Evolutionary conservation across 2,888 invertebrate species (phyloP).

Genomic region (Pheosia gnoma): DNA sequence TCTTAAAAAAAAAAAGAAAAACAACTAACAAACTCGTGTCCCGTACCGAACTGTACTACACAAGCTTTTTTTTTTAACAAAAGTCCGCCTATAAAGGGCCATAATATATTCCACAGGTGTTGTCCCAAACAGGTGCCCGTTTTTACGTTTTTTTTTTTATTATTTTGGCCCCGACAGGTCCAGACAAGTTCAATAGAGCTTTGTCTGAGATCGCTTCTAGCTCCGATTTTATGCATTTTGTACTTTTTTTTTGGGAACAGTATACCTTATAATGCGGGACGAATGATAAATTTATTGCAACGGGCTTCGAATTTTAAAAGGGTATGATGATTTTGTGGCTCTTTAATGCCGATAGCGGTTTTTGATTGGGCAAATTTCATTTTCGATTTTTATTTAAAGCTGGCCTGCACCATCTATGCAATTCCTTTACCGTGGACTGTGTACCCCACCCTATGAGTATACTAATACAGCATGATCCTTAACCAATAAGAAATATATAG

Average conservation of each 20-base stretch:
- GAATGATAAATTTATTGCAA: conserved; percentile 70
- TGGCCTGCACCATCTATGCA: too few relatives aligned
- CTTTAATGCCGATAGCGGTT: conserved; percentile 25
- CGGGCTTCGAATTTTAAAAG: conserved; percentile 48
- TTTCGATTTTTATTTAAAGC: too few relatives aligned
- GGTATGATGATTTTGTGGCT: conserved; percentile 33
- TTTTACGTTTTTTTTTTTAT: conserved; percentile 35
- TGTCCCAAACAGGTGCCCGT: conserved; percentile 69
- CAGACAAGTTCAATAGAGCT: conserved; percentile 74
- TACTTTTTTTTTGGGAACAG: conserved; percentile 37
- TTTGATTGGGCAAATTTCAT: conserved; percentile 12
- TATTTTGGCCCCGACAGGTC: conserved; percentile 56
- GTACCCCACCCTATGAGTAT: too few relatives aligned
- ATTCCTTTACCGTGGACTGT: too few relatives aligned
- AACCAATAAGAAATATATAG: too few relatives aligned
- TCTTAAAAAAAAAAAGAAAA: conserved; percentile 21
- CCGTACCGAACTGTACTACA: conserved; percentile 39
- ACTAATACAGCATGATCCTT: too few relatives aligned
- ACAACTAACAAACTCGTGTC: conserved; percentile 20
- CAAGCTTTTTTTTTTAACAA: conserved; percentile 27
- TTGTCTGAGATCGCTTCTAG: conserved; percentile 65
- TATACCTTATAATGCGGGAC: conserved; percentile 39
- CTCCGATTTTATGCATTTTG: conserved; percentile 61
- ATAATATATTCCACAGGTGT: conserved; percentile 76
- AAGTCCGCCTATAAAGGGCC: conserved; percentile 31